phyloP scores from a whole-genome alignment of 1,140 invertebrate species.

The Pollicipes pollicipes region DNA sequence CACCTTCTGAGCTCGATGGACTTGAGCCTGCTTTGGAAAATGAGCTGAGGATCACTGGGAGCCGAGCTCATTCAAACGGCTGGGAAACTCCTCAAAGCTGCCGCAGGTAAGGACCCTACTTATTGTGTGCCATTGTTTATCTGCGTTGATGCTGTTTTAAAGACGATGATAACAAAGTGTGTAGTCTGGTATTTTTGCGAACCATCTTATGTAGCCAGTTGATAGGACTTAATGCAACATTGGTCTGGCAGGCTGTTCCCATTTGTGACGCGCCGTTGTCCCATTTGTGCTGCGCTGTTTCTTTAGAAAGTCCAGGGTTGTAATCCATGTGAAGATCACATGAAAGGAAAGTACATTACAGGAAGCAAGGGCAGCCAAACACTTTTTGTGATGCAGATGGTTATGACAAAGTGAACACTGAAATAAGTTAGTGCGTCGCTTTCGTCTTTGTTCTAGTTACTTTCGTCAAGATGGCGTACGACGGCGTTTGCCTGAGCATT shows the following conservation, averaged over 20 bases:
- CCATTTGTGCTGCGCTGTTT: background rate
- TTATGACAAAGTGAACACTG: too few relatives aligned
- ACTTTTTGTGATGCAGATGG: too few relatives aligned
- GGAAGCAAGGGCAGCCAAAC: too few relatives aligned
- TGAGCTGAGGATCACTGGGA: slow-evolving; percentile 82
- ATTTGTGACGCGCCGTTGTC: slow-evolving; percentile 8
- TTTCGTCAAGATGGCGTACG: too few relatives aligned
- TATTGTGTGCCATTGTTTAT: slow-evolving; percentile 7
- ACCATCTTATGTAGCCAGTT: slow-evolving; percentile 6
- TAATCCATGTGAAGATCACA: too few relatives aligned
- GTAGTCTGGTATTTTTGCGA: background rate
- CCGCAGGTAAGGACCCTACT: slow-evolving; percentile 51
- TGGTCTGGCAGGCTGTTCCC: background rate
- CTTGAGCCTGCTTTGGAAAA: slow-evolving; percentile 74
- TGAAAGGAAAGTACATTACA: too few relatives aligned
- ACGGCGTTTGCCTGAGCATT: too few relatives aligned
- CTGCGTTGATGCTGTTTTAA: background rate
- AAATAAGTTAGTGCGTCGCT: too few relatives aligned
- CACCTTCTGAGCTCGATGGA: slow-evolving; percentile 82
- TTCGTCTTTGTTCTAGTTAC: too few relatives aligned
- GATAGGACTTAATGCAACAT: background rate
- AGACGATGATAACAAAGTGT: slow-evolving; percentile 7
- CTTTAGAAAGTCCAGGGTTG: too few relatives aligned
- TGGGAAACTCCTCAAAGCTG: slow-evolving; percentile 78
- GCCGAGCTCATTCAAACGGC: slow-evolving; percentile 97